Evolutionary conservation across 2,113 vertebrate genomes (phyloP).

Genomic region (Aphyosemion australe): DNA sequence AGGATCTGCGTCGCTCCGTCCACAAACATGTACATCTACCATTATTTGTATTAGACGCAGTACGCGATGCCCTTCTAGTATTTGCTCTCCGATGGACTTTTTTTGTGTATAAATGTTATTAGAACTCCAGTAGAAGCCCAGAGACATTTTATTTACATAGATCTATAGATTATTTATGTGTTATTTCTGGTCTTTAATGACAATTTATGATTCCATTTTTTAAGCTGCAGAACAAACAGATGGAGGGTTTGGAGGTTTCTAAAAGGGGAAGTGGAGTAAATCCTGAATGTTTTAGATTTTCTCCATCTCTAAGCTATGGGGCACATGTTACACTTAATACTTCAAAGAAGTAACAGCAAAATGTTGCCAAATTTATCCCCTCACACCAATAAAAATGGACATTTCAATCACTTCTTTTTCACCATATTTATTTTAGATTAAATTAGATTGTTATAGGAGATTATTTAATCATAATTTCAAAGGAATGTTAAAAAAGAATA

Average conservation of each 20-base stretch:
- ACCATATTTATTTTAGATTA: too few relatives aligned
- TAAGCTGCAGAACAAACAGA: constrained; percentile 39
- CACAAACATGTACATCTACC: constrained; percentile 81
- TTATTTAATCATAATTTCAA: too few relatives aligned
- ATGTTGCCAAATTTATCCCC: too few relatives aligned
- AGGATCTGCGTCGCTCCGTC: constrained; percentile 19
- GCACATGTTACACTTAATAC: too few relatives aligned
- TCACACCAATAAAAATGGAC: too few relatives aligned
- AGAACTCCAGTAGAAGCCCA: constrained; percentile 68
- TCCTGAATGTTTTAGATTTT: too few relatives aligned
- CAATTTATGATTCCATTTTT: constrained; percentile 53
- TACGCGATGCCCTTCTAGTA: constrained; percentile 74
- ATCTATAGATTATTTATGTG: constrained; percentile 68
- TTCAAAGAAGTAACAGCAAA: too few relatives aligned
- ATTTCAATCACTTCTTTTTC: too few relatives aligned
- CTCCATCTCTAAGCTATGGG: too few relatives aligned
- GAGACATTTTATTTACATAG: constrained; percentile 72
- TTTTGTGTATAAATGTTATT: constrained; percentile 69
- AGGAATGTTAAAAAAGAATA: too few relatives aligned
- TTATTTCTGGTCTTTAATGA: constrained; percentile 65
- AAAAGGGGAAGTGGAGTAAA: constrained; percentile 26
- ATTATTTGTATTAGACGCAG: constrained; percentile 75
- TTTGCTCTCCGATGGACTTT: constrained; percentile 68
- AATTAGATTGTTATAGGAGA: too few relatives aligned
- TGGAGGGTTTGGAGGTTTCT: constrained; percentile 20